Conservation (phyloP, 2,797 vertebrate species). For the Enteromius fasciolatus region DNA sequence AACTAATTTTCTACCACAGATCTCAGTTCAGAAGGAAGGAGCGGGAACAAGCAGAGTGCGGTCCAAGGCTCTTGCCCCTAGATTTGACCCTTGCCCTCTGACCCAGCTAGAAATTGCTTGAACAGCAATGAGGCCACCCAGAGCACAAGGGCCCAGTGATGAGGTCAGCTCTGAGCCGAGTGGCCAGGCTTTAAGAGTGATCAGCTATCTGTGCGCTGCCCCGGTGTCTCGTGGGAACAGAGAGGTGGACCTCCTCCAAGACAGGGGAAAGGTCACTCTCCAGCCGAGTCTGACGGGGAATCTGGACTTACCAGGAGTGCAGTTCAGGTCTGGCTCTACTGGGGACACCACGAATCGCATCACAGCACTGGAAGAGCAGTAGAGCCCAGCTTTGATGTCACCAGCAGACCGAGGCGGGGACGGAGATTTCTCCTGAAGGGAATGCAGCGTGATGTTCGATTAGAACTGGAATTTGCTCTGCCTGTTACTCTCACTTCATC, state of each 20-base stretch:
- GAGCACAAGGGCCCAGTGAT: neutral
- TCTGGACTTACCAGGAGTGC: neutral
- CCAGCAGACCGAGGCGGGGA: conserved; percentile 6
- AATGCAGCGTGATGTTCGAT: conserved; percentile 22
- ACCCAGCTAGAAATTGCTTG: neutral
- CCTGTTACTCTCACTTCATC: conserved; percentile 1
- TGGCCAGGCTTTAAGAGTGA: conserved; percentile 6
- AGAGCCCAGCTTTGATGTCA: conserved; percentile 30
- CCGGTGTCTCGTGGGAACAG: neutral
- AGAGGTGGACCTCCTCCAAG: conserved; percentile 18
- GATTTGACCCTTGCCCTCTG: neutral
- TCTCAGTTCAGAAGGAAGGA: neutral
- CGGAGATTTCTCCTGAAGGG: conserved; percentile 19
- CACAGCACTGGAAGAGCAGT: neutral
- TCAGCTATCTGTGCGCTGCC: conserved; percentile 8
- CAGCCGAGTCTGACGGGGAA: neutral
- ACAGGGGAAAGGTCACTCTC: neutral
- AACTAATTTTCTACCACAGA: neutral
- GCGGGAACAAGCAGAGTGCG: neutral
- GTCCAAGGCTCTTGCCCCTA: neutral
- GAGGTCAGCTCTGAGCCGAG: neutral
- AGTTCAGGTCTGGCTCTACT: neutral
- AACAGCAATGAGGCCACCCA: conserved; percentile 15
- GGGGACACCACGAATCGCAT: conserved; percentile 32
- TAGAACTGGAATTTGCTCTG: conserved; percentile 4